Conservation (phyloP, 1,140 invertebrate genomes). For the Protaetia brevitarsis region DNA sequence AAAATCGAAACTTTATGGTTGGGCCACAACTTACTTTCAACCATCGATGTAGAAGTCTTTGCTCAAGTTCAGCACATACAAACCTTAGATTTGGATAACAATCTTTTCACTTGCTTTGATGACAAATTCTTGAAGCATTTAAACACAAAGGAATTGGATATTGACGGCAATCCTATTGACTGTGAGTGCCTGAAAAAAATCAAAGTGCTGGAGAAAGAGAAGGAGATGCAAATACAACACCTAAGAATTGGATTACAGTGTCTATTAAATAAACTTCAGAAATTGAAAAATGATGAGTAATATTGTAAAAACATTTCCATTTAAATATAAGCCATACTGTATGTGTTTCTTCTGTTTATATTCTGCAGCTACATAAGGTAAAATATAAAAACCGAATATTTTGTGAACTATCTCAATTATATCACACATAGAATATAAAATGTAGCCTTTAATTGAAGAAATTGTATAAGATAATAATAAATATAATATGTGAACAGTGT, state of each 20-base stretch:
- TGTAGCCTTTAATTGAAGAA: too few relatives aligned
- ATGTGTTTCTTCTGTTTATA: too few relatives aligned
- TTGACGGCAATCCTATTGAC: background rate
- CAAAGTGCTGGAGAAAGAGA: background rate
- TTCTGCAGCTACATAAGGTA: too few relatives aligned
- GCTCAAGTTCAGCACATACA: background rate
- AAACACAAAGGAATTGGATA: constrained; percentile 6
- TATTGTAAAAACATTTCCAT: too few relatives aligned
- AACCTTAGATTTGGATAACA: constrained; percentile 9
- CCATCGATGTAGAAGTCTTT: constrained; percentile 10
- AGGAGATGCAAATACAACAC: background rate
- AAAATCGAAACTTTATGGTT: constrained; percentile 17
- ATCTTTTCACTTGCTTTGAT: background rate
- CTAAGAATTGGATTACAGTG: constrained; percentile 1
- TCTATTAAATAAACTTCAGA: background rate
- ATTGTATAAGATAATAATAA: too few relatives aligned
- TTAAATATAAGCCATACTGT: too few relatives aligned
- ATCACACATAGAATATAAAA: too few relatives aligned
- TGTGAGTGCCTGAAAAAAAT: background rate
- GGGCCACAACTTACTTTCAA: background rate
- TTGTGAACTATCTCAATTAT: too few relatives aligned
- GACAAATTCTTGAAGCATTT: constrained; percentile 1
- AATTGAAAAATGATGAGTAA: background rate
- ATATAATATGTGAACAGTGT: too few relatives aligned
- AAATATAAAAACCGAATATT: too few relatives aligned